Percentiles rank a stretch among this genome's conserved stretches.
These are phyloP conservation scores for Budorcas taxicolor DNA, from an alignment of 2,113 vertebrate genomes.

Conservation along the genomic window DNA sequence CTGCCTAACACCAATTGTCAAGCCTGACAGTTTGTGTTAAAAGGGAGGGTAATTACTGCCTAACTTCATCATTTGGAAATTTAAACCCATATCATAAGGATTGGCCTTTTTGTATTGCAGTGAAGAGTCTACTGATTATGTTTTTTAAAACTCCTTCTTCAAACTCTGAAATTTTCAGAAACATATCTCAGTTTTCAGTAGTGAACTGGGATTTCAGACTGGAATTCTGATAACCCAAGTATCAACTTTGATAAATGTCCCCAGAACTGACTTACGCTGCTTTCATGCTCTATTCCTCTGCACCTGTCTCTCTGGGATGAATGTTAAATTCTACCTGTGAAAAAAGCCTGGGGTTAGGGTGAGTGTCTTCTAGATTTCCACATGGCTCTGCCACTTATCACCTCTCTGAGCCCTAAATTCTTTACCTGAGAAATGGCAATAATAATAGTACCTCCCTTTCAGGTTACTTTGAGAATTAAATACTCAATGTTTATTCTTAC, in stretches of 20 bases:
- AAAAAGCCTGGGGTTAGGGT: not conserved
- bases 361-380: not conserved
- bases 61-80: not conserved
- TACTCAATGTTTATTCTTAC: not conserved
- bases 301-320: not conserved
- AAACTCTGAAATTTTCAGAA: not conserved
- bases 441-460: not conserved
- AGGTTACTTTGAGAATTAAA: conserved; percentile 2
- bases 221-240: not conserved
- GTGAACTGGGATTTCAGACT: not conserved
- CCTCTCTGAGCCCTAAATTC: not conserved
- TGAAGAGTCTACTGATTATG: not conserved
- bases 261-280: not conserved
- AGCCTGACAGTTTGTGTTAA: not conserved
- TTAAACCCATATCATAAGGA: not conserved
- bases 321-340: not conserved
- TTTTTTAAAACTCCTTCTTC: not conserved
- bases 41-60: not conserved
- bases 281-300: not conserved
- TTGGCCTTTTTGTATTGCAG: not conserved
- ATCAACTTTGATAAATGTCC: not conserved
- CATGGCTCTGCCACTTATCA: not conserved
- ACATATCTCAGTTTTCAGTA: not conserved
- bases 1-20: not conserved
- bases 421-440: not conserved